Conservation (phyloP, 2,797 vertebrate genomes). For the Lophotriccus pileatus region DNA sequence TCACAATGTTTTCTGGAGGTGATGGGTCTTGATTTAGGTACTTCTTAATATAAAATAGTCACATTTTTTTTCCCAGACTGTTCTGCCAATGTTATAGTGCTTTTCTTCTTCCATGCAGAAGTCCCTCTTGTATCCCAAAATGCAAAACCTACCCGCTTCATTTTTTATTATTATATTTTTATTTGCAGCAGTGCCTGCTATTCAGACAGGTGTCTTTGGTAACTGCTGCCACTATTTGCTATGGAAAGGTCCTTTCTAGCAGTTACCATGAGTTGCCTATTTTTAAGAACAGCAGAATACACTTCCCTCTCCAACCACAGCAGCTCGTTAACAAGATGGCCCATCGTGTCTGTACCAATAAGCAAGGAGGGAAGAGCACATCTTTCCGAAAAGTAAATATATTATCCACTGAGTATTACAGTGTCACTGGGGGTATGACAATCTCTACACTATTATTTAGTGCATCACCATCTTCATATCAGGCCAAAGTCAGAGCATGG, state of each 20-base stretch:
- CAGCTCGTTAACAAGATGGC: neutral
- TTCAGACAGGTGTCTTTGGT: neutral
- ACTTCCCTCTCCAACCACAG: neutral
- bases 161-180: neutral
- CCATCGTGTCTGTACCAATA: neutral
- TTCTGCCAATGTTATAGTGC: neutral
- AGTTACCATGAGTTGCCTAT: neutral
- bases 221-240: neutral
- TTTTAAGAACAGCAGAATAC: neutral
- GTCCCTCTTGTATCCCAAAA: neutral
- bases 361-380: neutral
- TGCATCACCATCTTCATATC: neutral
- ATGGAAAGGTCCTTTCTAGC: neutral
- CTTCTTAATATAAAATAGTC: neutral
- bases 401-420: neutral
- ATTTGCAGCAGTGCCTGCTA: neutral
- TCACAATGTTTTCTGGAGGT: neutral
- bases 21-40: neutral
- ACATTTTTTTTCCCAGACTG: neutral
- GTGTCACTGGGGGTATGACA: neutral
- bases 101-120: neutral
- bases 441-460: neutral
- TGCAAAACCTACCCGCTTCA: neutral
- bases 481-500: rapidly evolving
- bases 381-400: neutral